Base-by-base conservation (phyloP, 2,113 vertebrate genomes). In the Ardeotis arabs region DNA sequence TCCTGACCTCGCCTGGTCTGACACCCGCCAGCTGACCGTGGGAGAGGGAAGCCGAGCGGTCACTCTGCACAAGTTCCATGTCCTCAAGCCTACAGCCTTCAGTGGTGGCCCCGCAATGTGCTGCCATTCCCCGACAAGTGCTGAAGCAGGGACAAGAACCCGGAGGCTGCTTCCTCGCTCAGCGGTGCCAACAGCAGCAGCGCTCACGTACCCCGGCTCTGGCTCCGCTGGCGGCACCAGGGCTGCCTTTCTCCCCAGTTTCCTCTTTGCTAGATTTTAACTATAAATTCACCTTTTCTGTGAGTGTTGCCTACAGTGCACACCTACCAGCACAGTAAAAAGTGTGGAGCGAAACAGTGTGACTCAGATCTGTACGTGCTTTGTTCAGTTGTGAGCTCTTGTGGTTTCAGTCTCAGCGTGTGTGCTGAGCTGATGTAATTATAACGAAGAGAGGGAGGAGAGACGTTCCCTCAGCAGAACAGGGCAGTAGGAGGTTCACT, bases 401-500 rank as follows among this genome's bases (percentile, higher is more conserved):
- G 89, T 87, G 88, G 93, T 79, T 94, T 80, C 96, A 90, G 60
- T 59, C 37, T 58, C 28, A 0, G 15, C 13, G 35, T 50, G 72
- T 90, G 90, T 89, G 64, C 64, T 58, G 77, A 95, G 77, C 88
- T 45, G 91, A 66, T 60, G 28, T 22, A 63, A 88, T 94, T 84
- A 14, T 35, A 62, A 84, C 60, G 64, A 68, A 78, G 27, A 17
- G 50, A 23, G 75, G 79, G 66, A 41, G 74, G 82, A 64, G 37
- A 80, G 70, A 64, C 4, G 0, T 80, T 39, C 81, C 44, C 60
- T 89, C 68, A 19, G 31, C 25, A 4, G 50, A 83, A 44, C 82
- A 19, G 73, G 47, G 62, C 58, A 53, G 85, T 55, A 60, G 49
- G 90, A 73, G 75, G 52, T 90, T 90, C 92, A 60, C 81, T 76